A percentile compares a stretch with the other conserved stretches of the same genome.
These are phyloP conservation scores for Coregonus ussuriensis DNA, from an alignment of 2,797 vertebrate genomes.

Conservation along the genomic window DNA sequence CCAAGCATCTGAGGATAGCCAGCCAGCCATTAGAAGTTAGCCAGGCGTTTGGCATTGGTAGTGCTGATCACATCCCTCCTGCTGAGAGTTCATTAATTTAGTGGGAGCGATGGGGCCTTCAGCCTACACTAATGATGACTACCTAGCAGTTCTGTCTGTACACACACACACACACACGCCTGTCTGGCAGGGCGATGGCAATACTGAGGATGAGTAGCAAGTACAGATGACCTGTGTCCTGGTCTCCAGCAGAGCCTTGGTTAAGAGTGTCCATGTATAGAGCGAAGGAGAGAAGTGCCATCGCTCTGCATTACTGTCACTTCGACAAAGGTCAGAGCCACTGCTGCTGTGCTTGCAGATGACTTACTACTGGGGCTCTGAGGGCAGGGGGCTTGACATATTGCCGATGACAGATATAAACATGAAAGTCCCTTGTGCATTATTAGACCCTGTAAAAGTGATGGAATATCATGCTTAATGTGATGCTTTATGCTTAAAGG, in stretches of 20 bases:
- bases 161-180: slow-evolving; percentile 12
- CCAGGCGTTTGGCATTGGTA: slow-evolving; percentile 62
- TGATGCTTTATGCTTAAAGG: too few species aligned
- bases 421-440: slow-evolving; percentile 39
- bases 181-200: not conserved
- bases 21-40: slow-evolving; percentile 51
- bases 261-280: slow-evolving; percentile 29
- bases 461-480: not conserved
- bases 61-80: slow-evolving; percentile 62
- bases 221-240: slow-evolving; percentile 14
- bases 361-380: slow-evolving; percentile 50
- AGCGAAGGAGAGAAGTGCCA: slow-evolving; percentile 41
- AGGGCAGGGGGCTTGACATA: slow-evolving; percentile 49
- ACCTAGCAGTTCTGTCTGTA: slow-evolving; percentile 40
- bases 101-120: slow-evolving; percentile 53
- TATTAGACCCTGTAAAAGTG: slow-evolving; percentile 18
- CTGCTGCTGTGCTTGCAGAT: slow-evolving; percentile 54
- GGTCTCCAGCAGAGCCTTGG: not conserved
- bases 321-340: slow-evolving; percentile 55
- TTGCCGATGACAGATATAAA: slow-evolving; percentile 51
- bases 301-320: slow-evolving; percentile 46
- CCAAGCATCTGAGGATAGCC: slow-evolving; percentile 38
- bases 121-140: slow-evolving; percentile 60
- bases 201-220: slow-evolving; percentile 12
- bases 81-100: slow-evolving; percentile 69